Percentiles rank a stretch among this genome's conserved stretches.
Conservation (phyloP, 2,113 vertebrate species). For the Todiramphus saurophagus region DNA sequence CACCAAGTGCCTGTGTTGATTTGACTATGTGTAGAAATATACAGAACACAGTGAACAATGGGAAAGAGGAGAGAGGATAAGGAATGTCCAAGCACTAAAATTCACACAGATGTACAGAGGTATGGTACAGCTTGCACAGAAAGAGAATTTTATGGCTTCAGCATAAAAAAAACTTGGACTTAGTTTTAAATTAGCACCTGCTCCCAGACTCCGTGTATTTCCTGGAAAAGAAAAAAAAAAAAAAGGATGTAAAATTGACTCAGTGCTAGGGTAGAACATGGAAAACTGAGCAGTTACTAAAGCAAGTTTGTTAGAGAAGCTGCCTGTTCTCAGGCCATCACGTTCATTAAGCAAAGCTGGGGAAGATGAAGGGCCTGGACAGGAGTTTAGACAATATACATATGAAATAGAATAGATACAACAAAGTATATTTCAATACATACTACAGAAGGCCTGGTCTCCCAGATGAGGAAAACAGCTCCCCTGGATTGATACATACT, state of each 20-base stretch:
- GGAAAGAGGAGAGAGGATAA: not conserved
- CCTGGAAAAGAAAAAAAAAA: too few species aligned
- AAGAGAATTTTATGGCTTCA: not conserved
- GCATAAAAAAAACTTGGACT: not conserved
- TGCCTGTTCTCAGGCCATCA: not conserved
- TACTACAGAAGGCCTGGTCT: not conserved
- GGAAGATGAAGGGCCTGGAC: not conserved
- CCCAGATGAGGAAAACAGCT: not conserved
- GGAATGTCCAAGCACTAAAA: not conserved
- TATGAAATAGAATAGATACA: not conserved
- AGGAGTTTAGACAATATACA: not conserved
- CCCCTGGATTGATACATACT: not conserved
- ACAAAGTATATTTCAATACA: not conserved
- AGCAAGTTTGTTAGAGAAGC: not conserved
- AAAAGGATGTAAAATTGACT: not conserved
- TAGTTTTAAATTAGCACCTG: not conserved
- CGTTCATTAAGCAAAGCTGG: not conserved
- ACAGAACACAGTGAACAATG: not conserved
- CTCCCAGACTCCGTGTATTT: not conserved
- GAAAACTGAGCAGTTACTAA: not conserved
- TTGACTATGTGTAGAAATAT: not conserved
- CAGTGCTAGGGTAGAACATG: not conserved
- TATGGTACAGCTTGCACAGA: not conserved
- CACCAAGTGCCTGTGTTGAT: accelerated
- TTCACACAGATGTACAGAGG: not conserved